phyloP scores from a whole-genome alignment of 2,888 invertebrate species.

The Stratiomys singularior region DNA sequence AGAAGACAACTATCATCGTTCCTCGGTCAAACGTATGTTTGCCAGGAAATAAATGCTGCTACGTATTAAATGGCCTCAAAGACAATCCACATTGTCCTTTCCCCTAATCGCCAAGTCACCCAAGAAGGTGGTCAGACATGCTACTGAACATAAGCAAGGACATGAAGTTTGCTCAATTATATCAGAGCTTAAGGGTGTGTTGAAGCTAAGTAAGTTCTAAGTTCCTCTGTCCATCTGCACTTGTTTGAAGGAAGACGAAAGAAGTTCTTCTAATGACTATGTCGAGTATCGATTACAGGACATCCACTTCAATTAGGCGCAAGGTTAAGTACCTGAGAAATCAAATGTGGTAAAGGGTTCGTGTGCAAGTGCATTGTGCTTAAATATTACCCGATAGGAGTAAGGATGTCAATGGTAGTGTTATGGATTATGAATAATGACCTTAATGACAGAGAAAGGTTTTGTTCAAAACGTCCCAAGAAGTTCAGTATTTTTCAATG shows the following conservation, averaged over 20 bases:
- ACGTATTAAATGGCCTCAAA: background rate
- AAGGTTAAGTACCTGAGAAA: constrained; percentile 18
- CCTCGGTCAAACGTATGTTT: too few relatives aligned
- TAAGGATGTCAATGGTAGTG: too few relatives aligned
- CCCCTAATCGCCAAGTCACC: background rate
- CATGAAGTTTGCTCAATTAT: background rate
- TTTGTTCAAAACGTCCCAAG: too few relatives aligned
- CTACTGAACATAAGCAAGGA: background rate
- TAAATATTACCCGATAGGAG: background rate
- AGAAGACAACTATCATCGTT: too few relatives aligned
- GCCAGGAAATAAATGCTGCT: too few relatives aligned
- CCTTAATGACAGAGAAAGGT: too few relatives aligned
- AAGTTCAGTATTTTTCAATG: too few relatives aligned
- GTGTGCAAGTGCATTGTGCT: background rate
- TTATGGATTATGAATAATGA: too few relatives aligned
- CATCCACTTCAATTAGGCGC: constrained; percentile 5
- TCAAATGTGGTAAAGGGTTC: background rate
- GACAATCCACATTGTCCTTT: background rate
- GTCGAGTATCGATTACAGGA: constrained; percentile 2
- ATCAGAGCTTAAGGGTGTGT: background rate
- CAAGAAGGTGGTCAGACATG: background rate
- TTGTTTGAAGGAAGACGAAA: too few relatives aligned
- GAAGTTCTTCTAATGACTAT: too few relatives aligned
- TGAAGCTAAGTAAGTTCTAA: background rate
- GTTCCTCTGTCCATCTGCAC: too few relatives aligned